Conservation (phyloP, 2,113 vertebrate genomes). For the Callorhinus ursinus region DNA sequence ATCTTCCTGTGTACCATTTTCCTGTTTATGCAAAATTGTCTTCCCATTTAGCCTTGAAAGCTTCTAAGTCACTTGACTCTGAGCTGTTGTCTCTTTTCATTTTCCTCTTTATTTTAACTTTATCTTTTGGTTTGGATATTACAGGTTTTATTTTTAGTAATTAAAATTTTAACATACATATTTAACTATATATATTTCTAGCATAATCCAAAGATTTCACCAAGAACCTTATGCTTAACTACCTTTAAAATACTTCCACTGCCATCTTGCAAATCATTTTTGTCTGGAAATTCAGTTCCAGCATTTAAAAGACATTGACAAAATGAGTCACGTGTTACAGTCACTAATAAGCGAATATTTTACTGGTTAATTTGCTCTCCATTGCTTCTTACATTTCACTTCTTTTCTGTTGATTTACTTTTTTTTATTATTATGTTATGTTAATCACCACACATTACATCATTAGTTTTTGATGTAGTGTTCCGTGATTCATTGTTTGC, state of each 20-base stretch:
- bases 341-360: neutral
- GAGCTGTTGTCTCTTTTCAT: neutral
- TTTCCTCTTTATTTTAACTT: neutral
- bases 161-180: conserved; percentile 36
- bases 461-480: too few species aligned
- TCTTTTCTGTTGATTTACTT: neutral
- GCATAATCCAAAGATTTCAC: neutral
- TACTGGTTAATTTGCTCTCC: neutral
- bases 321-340: neutral
- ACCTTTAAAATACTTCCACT: neutral
- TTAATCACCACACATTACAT: too few species aligned
- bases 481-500: too few species aligned
- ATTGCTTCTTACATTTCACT: neutral
- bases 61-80: neutral
- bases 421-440: neutral
- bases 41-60: neutral
- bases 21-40: neutral
- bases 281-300: neutral
- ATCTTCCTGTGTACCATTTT: neutral
- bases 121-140: neutral
- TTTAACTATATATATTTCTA: neutral
- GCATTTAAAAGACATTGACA: neutral
- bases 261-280: neutral
- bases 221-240: neutral
- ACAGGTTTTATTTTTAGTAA: conserved; percentile 43